A percentile compares a stretch with the other conserved stretches of the same genome.
phyloP scores from a whole-genome alignment of 2,113 vertebrate genomes.

The Vireo altiloquus region DNA sequence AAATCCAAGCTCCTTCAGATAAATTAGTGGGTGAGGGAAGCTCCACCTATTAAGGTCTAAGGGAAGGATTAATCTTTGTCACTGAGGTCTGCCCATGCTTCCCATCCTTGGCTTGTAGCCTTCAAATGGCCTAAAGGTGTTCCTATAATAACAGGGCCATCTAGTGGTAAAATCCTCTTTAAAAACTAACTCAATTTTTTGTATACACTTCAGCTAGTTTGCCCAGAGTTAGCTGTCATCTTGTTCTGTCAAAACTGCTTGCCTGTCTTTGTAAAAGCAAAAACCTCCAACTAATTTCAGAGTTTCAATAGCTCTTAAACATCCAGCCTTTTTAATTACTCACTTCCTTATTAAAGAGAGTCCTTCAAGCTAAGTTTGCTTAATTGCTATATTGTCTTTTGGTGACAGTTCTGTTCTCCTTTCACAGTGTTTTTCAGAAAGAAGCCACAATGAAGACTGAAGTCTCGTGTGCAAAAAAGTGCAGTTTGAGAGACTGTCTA shows the following conservation, averaged over 20 bases:
- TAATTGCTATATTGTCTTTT: background rate
- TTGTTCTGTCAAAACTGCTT: background rate
- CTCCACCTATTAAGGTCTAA: background rate
- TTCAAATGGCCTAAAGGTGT: background rate
- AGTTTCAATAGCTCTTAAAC: background rate
- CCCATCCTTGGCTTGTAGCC: background rate
- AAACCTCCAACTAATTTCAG: background rate
- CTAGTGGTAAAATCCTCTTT: constrained; percentile 37
- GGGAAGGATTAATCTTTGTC: background rate
- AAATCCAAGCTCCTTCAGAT: background rate
- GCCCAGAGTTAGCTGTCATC: background rate
- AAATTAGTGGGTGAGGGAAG: background rate
- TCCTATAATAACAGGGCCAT: constrained; percentile 41
- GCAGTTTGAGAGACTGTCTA: background rate
- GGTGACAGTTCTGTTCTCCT: background rate
- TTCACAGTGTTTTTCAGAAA: background rate
- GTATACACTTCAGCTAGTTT: background rate
- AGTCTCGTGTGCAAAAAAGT: background rate
- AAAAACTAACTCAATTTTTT: background rate
- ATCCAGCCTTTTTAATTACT: background rate
- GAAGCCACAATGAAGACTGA: background rate
- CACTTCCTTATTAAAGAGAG: background rate
- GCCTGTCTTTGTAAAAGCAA: background rate
- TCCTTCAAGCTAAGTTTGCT: background rate
- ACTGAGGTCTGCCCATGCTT: background rate